Evolutionary conservation across 2,888 invertebrate species (phyloP).

Genomic region (Patella ulyssiponensis): DNA sequence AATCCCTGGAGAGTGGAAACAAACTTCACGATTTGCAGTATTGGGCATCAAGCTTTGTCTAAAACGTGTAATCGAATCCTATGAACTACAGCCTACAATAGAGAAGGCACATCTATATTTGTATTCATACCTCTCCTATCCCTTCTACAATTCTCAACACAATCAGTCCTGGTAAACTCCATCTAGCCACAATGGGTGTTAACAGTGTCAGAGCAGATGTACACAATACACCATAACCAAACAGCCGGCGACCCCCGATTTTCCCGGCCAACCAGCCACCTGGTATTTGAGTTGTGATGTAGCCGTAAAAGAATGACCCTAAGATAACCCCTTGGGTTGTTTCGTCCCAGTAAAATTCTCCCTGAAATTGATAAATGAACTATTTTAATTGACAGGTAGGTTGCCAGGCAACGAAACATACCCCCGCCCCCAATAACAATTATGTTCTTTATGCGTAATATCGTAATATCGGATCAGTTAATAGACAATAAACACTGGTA

Average conservation of each 20-base stretch:
- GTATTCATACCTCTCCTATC: constrained; percentile 80
- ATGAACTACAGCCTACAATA: too few species aligned
- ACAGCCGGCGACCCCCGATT: constrained; percentile 87
- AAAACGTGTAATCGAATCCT: too few species aligned
- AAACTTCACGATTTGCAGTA: too few species aligned
- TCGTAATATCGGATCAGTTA: too few species aligned
- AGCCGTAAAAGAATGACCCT: constrained; percentile 69
- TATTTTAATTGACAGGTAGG: too few species aligned
- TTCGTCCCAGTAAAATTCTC: constrained; percentile 63
- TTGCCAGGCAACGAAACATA: too few species aligned
- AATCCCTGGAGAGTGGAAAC: too few species aligned
- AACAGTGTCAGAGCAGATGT: constrained; percentile 86
- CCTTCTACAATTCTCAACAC: constrained; percentile 84
- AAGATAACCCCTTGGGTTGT: constrained; percentile 62
- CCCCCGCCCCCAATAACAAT: too few species aligned
- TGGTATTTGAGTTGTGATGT: constrained; percentile 67
- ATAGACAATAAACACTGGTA: too few species aligned
- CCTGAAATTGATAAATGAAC: constrained; percentile 32
- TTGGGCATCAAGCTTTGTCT: too few species aligned
- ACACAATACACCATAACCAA: constrained; percentile 85
- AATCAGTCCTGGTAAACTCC: constrained; percentile 82
- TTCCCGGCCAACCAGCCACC: constrained; percentile 79
- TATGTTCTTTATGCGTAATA: too few species aligned
- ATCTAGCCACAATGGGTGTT: constrained; percentile 83
- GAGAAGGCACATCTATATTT: too few species aligned